A percentile compares a stretch with the other conserved stretches of the same genome.
phyloP scores from a whole-genome alignment of 1,140 invertebrate species.

The Halesus radiatus region DNA sequence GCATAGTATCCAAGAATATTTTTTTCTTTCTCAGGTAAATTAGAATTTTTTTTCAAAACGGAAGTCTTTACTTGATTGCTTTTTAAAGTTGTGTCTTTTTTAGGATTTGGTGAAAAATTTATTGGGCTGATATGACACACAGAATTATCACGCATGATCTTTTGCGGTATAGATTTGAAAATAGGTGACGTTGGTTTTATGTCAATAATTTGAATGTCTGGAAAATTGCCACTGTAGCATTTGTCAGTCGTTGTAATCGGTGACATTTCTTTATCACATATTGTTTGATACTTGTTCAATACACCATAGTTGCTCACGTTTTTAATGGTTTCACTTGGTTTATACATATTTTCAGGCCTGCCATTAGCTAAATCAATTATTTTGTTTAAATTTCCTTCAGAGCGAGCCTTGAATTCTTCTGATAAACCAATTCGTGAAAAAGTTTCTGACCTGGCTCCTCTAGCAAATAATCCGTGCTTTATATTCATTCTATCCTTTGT shows the following conservation, averaged over 20 bases:
- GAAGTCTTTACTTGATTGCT: too few species aligned
- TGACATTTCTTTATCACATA: not conserved
- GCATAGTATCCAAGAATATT: conserved; percentile 1
- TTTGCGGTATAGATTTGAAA: not conserved
- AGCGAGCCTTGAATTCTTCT: conserved; percentile 53
- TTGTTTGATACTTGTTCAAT: not conserved
- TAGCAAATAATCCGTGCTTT: conserved; percentile 59
- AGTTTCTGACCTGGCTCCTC: conserved; percentile 62
- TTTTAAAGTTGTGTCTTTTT: conserved; percentile 9
- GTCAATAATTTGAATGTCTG: not conserved
- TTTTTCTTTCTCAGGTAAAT: not conserved
- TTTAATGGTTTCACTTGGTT: not conserved
- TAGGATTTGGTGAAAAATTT: conserved; percentile 30
- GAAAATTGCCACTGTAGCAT: not conserved
- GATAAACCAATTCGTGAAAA: conserved; percentile 58
- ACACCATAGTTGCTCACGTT: too few species aligned
- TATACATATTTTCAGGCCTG: not conserved
- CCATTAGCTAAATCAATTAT: conserved; percentile 46
- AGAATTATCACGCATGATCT: not conserved
- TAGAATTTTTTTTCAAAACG: not conserved
- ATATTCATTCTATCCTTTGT: conserved; percentile 48
- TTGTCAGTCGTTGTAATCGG: not conserved
- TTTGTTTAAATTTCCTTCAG: conserved; percentile 52
- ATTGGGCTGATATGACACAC: conserved; percentile 39
- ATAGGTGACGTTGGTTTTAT: not conserved